Conservation (phyloP, 2,888 invertebrate species). For the Apodemia hepburni region DNA sequence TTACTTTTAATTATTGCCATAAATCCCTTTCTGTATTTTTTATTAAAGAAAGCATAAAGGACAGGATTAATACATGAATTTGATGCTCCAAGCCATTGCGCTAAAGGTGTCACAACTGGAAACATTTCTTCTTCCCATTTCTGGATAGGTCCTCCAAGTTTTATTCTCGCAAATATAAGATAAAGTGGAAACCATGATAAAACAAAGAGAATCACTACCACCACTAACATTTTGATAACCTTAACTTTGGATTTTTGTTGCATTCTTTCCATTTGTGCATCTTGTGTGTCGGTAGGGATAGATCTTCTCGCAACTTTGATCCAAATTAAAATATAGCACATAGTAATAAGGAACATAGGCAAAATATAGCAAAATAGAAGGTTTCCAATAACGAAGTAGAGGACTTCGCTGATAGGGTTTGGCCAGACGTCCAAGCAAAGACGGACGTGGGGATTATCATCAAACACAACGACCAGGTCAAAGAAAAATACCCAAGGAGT, state of each 20-base stretch:
- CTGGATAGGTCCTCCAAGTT: constrained; percentile 87
- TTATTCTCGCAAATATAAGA: constrained; percentile 92
- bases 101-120: constrained; percentile 91
- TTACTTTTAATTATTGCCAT: constrained; percentile 92
- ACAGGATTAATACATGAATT: constrained; percentile 98
- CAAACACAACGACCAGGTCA: constrained; percentile 87
- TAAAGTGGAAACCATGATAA: constrained; percentile 96
- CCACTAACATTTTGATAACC: constrained; percentile 96
- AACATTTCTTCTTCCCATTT: constrained; percentile 90
- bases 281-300: constrained; percentile 94
- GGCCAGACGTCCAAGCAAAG: constrained; percentile 94
- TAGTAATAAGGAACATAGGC: constrained; percentile 93
- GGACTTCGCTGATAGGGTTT: constrained; percentile 87
- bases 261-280: constrained; percentile 94
- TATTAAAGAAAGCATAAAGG: constrained; percentile 96
- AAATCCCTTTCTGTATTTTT: constrained; percentile 95
- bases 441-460: constrained; percentile 86
- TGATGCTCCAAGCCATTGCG: constrained; percentile 95
- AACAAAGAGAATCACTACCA: constrained; percentile 95
- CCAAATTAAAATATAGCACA: constrained; percentile 96
- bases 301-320: constrained; percentile 93
- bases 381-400: constrained; percentile 94
- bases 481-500: constrained; percentile 96
- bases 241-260: constrained; percentile 97
- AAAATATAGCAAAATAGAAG: constrained; percentile 94